Evolutionary conservation across 2,888 invertebrate genomes (phyloP).

Genomic region (Lutraria lutraria): DNA sequence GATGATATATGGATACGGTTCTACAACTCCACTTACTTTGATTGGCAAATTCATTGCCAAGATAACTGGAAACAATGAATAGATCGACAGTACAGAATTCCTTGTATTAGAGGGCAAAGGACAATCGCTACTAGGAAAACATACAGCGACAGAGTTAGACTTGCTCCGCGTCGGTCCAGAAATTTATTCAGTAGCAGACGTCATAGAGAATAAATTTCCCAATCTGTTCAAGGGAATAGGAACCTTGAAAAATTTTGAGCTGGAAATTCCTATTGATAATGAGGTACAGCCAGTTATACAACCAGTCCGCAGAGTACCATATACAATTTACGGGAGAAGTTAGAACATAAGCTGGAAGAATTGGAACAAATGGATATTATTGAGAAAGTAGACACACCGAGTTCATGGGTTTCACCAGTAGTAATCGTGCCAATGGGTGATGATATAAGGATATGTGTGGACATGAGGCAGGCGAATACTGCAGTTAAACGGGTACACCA

Average conservation of each 20-base stretch:
- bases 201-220: conserved; percentile 13
- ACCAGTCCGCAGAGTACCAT: conserved; percentile 35
- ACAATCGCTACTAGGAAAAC: conserved; percentile 35
- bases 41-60: too few species aligned
- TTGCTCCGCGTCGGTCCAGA: too few species aligned
- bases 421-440: too few species aligned
- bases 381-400: too few species aligned
- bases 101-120: conserved; percentile 46
- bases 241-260: background rate
- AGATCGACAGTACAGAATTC: conserved; percentile 19
- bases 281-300: conserved; percentile 30
- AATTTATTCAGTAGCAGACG: too few species aligned
- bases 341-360: too few species aligned
- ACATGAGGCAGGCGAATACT: too few species aligned
- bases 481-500: too few species aligned
- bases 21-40: conserved; percentile 29
- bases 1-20: conserved; percentile 44
- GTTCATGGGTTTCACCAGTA: too few species aligned
- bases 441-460: too few species aligned
- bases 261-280: conserved; percentile 29
- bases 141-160: conserved; percentile 34
- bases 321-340: conserved; percentile 8
- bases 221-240: background rate
- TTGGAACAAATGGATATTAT: too few species aligned
- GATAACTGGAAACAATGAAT: too few species aligned